Base-by-base conservation (phyloP, 1,140 invertebrate genomes). In the Trachelipus rathkii region DNA sequence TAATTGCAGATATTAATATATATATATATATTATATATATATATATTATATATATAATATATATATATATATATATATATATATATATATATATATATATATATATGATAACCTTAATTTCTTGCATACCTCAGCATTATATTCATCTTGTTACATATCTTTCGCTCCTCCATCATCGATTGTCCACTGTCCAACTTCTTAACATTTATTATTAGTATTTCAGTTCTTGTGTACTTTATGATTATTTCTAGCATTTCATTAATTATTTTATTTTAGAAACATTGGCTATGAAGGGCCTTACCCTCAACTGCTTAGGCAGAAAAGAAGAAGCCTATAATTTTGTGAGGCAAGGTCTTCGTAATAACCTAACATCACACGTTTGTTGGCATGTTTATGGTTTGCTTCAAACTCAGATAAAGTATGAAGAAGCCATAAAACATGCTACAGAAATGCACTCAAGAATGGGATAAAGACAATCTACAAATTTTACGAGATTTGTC, bases 301-400 rank as follows among this genome's bases (percentile, higher is more conserved):
- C 96, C 71, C 85, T 99, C n/a, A 99, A 99, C 86, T 99, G 96
- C 82, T 87, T 99, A 77, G 97, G 97, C 44, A 90, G 95, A 78
- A 97, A 98, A 86, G 96, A 99, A 82, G 98, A 99, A 88, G 98
- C 97, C 43, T 98, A 98, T 86, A 97, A 99, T 84, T 94, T 97
- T 89, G 97, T 99, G 0, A 89, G 95, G 71, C 86, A 92, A 82
- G 98, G 98, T 46, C 88, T 99, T 19, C 91, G 95, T 78, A 97
- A 98, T 87, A 96, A 99, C 86, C 87, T 99, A 19, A 92, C 91
- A 81, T 99, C 97, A 45, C 96, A 98, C 86, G 96, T 99, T 43
- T 99, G 98, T 87, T 99, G 98, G 98, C 98, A 99, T 86, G 97
- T 99, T 45, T 99, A 97, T 85, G 98, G 98, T 44, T 87, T 99